phyloP scores from a whole-genome alignment of 2,888 invertebrate species.

The Drosophila recens region DNA sequence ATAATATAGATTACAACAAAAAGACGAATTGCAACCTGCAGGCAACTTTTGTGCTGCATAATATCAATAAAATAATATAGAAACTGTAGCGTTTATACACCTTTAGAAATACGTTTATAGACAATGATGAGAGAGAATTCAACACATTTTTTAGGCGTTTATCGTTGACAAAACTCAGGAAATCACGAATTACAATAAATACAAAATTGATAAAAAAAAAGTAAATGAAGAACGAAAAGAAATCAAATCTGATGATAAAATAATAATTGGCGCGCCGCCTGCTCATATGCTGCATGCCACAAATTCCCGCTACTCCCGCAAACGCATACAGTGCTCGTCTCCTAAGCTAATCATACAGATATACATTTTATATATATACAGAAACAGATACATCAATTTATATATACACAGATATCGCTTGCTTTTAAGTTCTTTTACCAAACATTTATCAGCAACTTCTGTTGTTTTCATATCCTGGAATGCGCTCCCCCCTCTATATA shows the following conservation, averaged over 20 bases:
- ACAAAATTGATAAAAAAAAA: slow-evolving; percentile 32
- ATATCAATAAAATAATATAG: slow-evolving; percentile 45
- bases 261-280: slow-evolving; percentile 59
- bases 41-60: slow-evolving; percentile 45
- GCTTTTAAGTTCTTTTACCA: slow-evolving; percentile 26
- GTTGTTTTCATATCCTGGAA: slow-evolving; percentile 16
- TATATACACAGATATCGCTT: slow-evolving; percentile 15
- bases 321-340: slow-evolving; percentile 36
- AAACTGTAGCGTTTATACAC: slow-evolving; percentile 38
- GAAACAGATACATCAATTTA: slow-evolving; percentile 10
- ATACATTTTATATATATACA: slow-evolving; percentile 7
- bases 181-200: slow-evolving; percentile 57
- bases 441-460: slow-evolving; percentile 19
- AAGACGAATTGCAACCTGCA: slow-evolving; percentile 38
- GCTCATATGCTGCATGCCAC: slow-evolving; percentile 51
- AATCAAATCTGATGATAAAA: slow-evolving; percentile 11
- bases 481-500: slow-evolving; percentile 37
- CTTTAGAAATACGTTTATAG: slow-evolving; percentile 40
- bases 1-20: slow-evolving; percentile 16
- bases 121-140: slow-evolving; percentile 26
- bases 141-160: slow-evolving; percentile 53
- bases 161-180: slow-evolving; percentile 67
- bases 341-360: slow-evolving; percentile 36
- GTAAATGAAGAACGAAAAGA: slow-evolving; percentile 14
- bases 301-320: slow-evolving; percentile 11